Conservation (phyloP, 2,797 vertebrate genomes). For the Clamator glandarius region DNA sequence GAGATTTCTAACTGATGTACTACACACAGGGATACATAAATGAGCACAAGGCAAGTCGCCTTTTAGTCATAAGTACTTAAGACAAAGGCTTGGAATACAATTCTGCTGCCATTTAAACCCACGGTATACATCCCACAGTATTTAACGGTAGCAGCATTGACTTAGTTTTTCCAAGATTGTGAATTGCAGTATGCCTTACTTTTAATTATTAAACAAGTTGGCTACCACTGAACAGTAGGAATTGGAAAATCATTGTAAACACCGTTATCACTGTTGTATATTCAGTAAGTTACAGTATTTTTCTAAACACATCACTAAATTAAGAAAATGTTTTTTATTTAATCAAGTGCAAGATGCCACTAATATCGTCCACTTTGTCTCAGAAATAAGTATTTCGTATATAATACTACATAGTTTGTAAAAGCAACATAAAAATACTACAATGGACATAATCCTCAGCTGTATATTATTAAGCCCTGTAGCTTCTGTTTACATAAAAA, state of each 20-base stretch:
- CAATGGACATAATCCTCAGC: slow-evolving; percentile 51
- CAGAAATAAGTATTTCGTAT: slow-evolving; percentile 53
- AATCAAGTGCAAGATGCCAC: slow-evolving; percentile 58
- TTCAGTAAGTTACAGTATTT: slow-evolving; percentile 50
- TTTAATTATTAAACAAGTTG: slow-evolving; percentile 29
- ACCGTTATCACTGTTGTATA: slow-evolving; percentile 61
- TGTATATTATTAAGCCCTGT: slow-evolving; percentile 55
- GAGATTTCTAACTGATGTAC: slow-evolving; percentile 49
- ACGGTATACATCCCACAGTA: slow-evolving; percentile 5
- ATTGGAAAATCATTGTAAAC: slow-evolving; percentile 59
- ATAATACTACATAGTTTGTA: slow-evolving; percentile 23
- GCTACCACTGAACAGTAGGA: slow-evolving; percentile 61
- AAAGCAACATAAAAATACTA: slow-evolving; percentile 43
- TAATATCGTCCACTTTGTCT: slow-evolving; percentile 39
- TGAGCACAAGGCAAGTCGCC: slow-evolving; percentile 79
- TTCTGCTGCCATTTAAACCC: slow-evolving; percentile 50
- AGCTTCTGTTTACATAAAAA: slow-evolving; percentile 29
- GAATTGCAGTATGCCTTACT: neutral
- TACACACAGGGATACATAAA: slow-evolving; percentile 36
- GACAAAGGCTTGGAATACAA: slow-evolving; percentile 58
- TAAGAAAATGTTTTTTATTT: slow-evolving; percentile 63
- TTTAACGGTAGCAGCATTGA: slow-evolving; percentile 42
- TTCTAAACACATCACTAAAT: slow-evolving; percentile 66
- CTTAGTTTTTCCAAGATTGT: slow-evolving; percentile 40
- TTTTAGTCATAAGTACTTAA: slow-evolving; percentile 67